Base-by-base conservation (phyloP, 2,888 invertebrate species). In the Tyria jacobaeae region DNA sequence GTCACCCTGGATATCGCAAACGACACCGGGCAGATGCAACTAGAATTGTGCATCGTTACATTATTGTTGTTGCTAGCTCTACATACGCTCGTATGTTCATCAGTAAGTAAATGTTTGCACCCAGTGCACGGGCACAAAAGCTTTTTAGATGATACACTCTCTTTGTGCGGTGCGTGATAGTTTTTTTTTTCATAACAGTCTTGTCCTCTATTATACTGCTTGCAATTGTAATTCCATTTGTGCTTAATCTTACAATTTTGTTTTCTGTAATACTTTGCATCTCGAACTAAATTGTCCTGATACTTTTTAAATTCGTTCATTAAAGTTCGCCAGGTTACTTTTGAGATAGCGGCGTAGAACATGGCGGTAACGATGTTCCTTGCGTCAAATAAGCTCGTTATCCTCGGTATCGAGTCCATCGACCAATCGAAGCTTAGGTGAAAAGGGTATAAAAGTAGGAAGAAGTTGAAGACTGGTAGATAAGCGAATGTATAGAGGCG, bases 371-470 rank as follows among this genome's bases (percentile, higher is more conserved):
- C 94, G 60, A 97, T 86, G 88, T 98, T 98, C 71, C 99, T 95
- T 6, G 95, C 93, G 88, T 99, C 99, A 79, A 95, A 94, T 21
- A 97, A 77, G 34, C 96, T 95, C 53, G 96, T 96, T 76, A 99
- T 96, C 66, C 97, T 95, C 10, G 99, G 98, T 80, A 99, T 96
- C 1, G 99, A 97, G 79, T 99, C 98, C 99, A 99, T 99, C 31
- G 99, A 99, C 99, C 99, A 99, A 91, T 99, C 99, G 92, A 99
- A 99, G 89, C 99, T 99, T 60, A 99, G 94, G 75, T 96, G 96
- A 77, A 96, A 95, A 7, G 99, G 99, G 88, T 96, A 98, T 47
- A 99, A 87, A 66, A 99, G 94, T 81, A 99, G 95, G 88, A 96
- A 96, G 81, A 98, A 96, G 91, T 99, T 99, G 85, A 98, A 97